Percentiles rank a stretch among this genome's conserved stretches.
phyloP scores from a whole-genome alignment of 2,888 invertebrate species.

The Drosophila prostipennis region DNA sequence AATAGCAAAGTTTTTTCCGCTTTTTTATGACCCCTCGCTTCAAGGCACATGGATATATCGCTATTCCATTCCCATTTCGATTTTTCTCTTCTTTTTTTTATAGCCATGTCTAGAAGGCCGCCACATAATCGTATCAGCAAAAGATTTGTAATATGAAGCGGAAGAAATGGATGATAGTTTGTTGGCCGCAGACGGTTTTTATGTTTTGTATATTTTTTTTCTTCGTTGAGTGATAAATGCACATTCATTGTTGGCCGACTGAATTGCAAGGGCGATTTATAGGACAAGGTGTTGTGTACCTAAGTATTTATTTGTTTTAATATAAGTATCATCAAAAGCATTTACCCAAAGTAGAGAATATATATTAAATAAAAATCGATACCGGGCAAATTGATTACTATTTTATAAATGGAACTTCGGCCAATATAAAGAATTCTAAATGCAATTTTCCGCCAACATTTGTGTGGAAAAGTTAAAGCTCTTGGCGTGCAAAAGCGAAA shows the following conservation, averaged over 20 bases:
- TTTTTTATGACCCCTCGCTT: slow-evolving; percentile 29
- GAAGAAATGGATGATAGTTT: slow-evolving; percentile 54
- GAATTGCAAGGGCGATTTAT: neutral
- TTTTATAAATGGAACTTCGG: neutral
- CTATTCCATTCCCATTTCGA: slow-evolving; percentile 14
- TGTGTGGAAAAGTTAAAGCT: slow-evolving; percentile 43
- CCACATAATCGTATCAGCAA: slow-evolving; percentile 68
- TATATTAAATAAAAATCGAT: neutral
- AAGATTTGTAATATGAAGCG: slow-evolving; percentile 67
- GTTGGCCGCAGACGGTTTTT: slow-evolving; percentile 14
- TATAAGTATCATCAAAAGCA: no score
- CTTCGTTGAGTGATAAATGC: slow-evolving; percentile 24
- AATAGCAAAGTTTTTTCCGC: slow-evolving; percentile 40
- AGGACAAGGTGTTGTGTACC: slow-evolving; percentile 9
- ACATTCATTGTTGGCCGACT: slow-evolving; percentile 14
- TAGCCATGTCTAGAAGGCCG: slow-evolving; percentile 17
- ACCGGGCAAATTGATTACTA: neutral
- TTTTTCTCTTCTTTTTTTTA: neutral
- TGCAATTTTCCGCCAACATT: neutral
- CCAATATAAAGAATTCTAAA: neutral
- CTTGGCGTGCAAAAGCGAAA: slow-evolving; percentile 5
- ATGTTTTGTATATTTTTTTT: neutral
- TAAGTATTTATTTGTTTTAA: no score
- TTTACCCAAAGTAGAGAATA: no score
- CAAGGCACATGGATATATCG: slow-evolving; percentile 28